These are phyloP conservation scores for Enteromius anoplus DNA, from an alignment of 2,797 vertebrate genomes.

Conservation along the genomic window DNA sequence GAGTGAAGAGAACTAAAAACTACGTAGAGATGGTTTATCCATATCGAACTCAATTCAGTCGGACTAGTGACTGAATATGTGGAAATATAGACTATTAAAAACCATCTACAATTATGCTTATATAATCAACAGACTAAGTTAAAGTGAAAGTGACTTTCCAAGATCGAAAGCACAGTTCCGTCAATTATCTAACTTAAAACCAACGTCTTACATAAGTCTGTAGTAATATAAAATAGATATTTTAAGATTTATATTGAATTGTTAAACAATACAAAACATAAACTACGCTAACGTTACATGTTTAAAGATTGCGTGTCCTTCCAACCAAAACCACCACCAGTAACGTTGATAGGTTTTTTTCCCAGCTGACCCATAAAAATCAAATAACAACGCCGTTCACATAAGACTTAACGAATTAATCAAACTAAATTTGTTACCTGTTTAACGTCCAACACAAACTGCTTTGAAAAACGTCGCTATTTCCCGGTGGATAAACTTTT, in stretches of 20 bases:
- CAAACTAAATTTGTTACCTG: slow-evolving; percentile 1
- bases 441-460: not conserved
- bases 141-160: slow-evolving; percentile 28
- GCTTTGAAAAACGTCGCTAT: not conserved
- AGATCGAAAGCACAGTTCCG: not conserved
- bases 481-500: slow-evolving; percentile 6
- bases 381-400: not conserved
- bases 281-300: too few relatives aligned
- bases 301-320: not conserved
- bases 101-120: not conserved
- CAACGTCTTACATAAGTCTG: too few relatives aligned
- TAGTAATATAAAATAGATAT: not conserved
- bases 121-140: not conserved
- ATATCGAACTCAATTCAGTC: not conserved
- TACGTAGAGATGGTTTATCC: not conserved
- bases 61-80: not conserved
- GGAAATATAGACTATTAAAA: not conserved
- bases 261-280: not conserved
- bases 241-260: not conserved
- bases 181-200: too few relatives aligned
- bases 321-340: not conserved
- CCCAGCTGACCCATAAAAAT: not conserved
- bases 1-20: not conserved
- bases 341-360: not conserved
- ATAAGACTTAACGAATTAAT: not conserved